Conservation (phyloP, 1,140 invertebrate genomes). For the Delia radicum region DNA sequence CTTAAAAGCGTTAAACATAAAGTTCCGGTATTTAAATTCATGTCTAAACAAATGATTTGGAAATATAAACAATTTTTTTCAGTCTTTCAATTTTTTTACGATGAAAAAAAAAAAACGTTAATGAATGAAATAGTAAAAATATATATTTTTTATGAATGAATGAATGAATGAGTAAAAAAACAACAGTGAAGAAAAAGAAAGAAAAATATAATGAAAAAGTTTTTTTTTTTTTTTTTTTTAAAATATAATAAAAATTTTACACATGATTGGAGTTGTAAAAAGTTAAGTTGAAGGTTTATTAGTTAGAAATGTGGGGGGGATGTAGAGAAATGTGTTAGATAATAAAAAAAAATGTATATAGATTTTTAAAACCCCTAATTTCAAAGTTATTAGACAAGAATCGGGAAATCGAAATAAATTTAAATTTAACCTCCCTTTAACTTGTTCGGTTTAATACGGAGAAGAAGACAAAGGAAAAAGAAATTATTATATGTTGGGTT, state of each 20-base stretch:
- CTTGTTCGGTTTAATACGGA: too few species aligned
- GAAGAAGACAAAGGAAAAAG: too few species aligned
- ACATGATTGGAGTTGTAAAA: not conserved
- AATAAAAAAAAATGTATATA: not conserved
- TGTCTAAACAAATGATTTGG: slow-evolving; percentile 33
- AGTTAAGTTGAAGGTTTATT: too few species aligned
- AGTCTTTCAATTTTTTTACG: not conserved
- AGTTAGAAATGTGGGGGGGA: too few species aligned
- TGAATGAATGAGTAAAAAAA: slow-evolving; percentile 5
- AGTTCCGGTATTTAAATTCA: slow-evolving; percentile 26
- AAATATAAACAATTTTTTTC: slow-evolving; percentile 20
- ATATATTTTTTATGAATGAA: slow-evolving; percentile 10
- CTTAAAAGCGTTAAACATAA: slow-evolving; percentile 24
- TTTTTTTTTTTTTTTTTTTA: not conserved
- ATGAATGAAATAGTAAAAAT: not conserved
- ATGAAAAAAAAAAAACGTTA: not conserved
- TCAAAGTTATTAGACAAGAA: too few species aligned
- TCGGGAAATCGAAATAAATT: too few species aligned
- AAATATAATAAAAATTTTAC: not conserved
- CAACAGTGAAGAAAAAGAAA: not conserved
- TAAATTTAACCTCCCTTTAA: too few species aligned
- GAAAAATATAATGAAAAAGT: not conserved
- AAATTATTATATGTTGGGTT: too few species aligned
- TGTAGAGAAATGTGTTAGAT: too few species aligned
- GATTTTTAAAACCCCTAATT: too few species aligned